Evolutionary conservation across 1,140 invertebrate species (phyloP).

Genomic region (Bombus pyrosoma): DNA sequence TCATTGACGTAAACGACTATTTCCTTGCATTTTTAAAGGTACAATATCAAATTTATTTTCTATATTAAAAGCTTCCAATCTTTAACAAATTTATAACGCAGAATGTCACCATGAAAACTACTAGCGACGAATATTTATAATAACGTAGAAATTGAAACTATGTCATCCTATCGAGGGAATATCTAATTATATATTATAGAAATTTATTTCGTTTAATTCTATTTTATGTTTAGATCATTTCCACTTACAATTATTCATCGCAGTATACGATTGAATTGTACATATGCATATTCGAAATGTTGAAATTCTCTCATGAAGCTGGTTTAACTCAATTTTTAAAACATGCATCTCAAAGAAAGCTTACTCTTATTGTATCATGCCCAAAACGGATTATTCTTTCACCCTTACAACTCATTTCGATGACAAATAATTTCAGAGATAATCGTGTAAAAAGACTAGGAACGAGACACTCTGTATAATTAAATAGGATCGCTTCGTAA

Average conservation of each 20-base stretch:
- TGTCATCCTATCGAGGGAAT: too few species aligned
- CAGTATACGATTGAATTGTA: too few species aligned
- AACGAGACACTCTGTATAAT: slow-evolving; percentile 44
- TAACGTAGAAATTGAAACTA: background rate
- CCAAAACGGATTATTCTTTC: background rate
- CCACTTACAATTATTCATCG: too few species aligned
- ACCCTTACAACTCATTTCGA: background rate
- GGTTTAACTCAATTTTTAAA: background rate
- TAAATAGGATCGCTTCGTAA: slow-evolving; percentile 55
- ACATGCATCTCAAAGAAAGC: background rate
- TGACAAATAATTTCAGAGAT: slow-evolving; percentile 40
- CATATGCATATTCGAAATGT: too few species aligned
- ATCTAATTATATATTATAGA: too few species aligned
- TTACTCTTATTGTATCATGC: background rate
- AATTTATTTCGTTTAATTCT: too few species aligned
- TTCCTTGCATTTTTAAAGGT: background rate
- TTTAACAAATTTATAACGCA: background rate
- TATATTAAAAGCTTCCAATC: background rate
- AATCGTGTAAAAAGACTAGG: slow-evolving; percentile 13
- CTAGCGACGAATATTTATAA: too few species aligned
- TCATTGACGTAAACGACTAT: background rate
- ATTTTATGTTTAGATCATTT: too few species aligned
- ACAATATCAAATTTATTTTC: background rate
- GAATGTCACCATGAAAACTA: background rate
- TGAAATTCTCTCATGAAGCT: too few species aligned